Evolutionary conservation across 2,888 invertebrate genomes (phyloP).

Genomic region (Volucella inanis): DNA sequence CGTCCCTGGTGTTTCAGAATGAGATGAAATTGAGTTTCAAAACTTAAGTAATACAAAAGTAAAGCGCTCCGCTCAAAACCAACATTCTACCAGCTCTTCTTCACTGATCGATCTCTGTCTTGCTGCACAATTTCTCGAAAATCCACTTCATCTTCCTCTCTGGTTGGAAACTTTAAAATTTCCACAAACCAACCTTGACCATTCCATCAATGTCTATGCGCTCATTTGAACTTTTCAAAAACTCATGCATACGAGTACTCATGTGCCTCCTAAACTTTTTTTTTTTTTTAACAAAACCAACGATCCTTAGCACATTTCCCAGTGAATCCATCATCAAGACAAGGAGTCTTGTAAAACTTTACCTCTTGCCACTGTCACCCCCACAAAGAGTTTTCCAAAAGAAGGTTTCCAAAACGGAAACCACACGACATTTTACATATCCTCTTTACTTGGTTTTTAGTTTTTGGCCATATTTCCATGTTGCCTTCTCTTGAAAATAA

Average conservation of each 20-base stretch:
- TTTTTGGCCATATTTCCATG: slow-evolving; percentile 63
- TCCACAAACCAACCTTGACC: slow-evolving; percentile 45
- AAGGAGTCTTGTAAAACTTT: slow-evolving; percentile 19
- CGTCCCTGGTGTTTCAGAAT: too few species aligned
- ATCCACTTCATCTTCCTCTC: too few species aligned
- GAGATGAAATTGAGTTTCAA: too few species aligned
- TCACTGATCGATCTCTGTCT: too few species aligned
- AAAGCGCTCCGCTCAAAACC: too few species aligned
- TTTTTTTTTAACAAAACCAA: background rate
- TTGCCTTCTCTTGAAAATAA: slow-evolving; percentile 12
- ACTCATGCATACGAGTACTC: too few species aligned
- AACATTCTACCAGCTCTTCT: too few species aligned
- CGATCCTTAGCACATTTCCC: slow-evolving; percentile 10
- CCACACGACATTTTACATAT: slow-evolving; percentile 59
- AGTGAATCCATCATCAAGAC: slow-evolving; percentile 6
- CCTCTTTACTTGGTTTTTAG: slow-evolving; percentile 53
- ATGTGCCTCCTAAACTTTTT: background rate
- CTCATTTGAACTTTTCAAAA: slow-evolving; percentile 6
- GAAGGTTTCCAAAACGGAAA: slow-evolving; percentile 23
- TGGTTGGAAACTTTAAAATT: background rate
- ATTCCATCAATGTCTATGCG: slow-evolving; percentile 35
- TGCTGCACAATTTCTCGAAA: too few species aligned
- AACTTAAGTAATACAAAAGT: too few species aligned
- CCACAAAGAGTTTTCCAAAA: background rate
- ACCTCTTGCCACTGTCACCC: background rate